phyloP scores from a whole-genome alignment of 2,888 invertebrate species.

The Leptinotarsa peninsularis region DNA sequence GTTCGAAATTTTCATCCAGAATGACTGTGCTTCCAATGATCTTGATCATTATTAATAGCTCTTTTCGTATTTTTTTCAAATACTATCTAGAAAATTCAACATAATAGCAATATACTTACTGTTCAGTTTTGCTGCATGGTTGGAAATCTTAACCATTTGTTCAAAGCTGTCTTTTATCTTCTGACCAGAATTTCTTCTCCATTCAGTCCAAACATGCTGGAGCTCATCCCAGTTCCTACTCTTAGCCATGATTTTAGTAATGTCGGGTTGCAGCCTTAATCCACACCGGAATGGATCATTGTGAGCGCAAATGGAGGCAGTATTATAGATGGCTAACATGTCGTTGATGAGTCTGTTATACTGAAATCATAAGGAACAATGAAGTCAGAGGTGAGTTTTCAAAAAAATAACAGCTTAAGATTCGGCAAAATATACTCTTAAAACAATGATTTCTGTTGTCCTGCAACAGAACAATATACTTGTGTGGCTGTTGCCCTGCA shows the following conservation, averaged over 20 bases:
- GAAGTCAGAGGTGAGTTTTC: too few species aligned
- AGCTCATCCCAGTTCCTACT: constrained; percentile 90
- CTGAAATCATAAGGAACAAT: constrained; percentile 67
- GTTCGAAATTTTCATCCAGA: too few species aligned
- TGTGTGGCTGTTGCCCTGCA: too few species aligned
- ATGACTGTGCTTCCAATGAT: too few species aligned
- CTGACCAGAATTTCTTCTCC: constrained; percentile 86
- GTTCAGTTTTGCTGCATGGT: constrained; percentile 83
- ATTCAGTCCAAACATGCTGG: constrained; percentile 89
- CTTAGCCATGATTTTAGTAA: constrained; percentile 81
- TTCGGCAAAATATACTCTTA: too few species aligned
- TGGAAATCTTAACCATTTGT: constrained; percentile 82
- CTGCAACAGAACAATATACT: too few species aligned
- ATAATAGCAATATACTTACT: constrained; percentile 70
- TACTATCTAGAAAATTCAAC: background rate
- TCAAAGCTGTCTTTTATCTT: constrained; percentile 84
- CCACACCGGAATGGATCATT: constrained; percentile 88
- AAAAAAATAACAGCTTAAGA: too few species aligned
- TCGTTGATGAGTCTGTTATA: constrained; percentile 89
- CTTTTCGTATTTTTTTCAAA: too few species aligned
- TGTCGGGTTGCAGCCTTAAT: constrained; percentile 82
- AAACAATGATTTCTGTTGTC: too few species aligned
- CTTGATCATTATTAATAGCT: too few species aligned
- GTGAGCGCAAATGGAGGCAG: constrained; percentile 85
- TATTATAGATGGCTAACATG: constrained; percentile 89